These are phyloP conservation scores for Rhinopithecus roxellana DNA, from an alignment of 2,113 vertebrate genomes.

Conservation along the genomic window DNA sequence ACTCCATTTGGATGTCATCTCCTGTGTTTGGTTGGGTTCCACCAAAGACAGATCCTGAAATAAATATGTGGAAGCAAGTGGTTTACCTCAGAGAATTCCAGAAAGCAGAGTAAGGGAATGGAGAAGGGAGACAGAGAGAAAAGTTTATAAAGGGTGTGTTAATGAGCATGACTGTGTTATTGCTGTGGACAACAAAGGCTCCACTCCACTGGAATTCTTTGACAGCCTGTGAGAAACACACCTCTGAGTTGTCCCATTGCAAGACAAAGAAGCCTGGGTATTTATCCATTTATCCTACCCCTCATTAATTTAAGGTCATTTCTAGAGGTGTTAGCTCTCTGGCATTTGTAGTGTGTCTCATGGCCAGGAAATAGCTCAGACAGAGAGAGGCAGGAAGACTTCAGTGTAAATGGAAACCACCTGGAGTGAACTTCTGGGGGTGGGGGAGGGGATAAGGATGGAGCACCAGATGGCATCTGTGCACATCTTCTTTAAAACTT, in stretches of 20 bases:
- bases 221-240: not conserved
- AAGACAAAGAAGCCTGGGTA: not conserved
- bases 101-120: not conserved
- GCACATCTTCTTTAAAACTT: not conserved
- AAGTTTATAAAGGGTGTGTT: not conserved
- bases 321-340: not conserved
- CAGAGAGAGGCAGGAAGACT: not conserved
- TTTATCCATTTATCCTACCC: conserved; percentile 1
- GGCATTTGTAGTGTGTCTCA: not conserved
- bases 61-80: not conserved
- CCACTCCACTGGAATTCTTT: not conserved
- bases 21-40: not conserved
- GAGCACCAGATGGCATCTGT: not conserved
- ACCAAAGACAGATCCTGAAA: not conserved
- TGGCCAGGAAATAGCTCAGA: not conserved
- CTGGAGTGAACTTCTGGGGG: not conserved
- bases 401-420: not conserved
- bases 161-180: not conserved
- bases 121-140: not conserved
- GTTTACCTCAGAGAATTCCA: not conserved
- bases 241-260: conserved; percentile 17
- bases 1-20: conserved; percentile 30
- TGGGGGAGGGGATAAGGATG: not conserved
- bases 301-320: not conserved
- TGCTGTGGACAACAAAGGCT: not conserved